Evolutionary conservation across 2,888 invertebrate genomes (phyloP).

Genomic region (Pheosia tremula): DNA sequence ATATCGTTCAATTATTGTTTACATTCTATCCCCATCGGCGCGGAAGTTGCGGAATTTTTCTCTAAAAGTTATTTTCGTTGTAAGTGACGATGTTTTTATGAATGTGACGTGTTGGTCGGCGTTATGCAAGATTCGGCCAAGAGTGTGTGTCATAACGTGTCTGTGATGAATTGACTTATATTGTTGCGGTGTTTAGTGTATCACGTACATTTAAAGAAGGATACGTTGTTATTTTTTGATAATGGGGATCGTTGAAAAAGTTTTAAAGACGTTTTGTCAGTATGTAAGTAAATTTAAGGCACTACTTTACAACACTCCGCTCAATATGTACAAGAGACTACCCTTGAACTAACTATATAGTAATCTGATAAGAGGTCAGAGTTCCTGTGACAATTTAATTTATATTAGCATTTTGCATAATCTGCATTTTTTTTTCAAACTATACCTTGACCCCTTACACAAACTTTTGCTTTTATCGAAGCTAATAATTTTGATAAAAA

Average conservation of each 20-base stretch:
- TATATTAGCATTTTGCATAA: too few species aligned
- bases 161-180: constrained; percentile 19
- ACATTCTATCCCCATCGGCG: constrained; percentile 39
- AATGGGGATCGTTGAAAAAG: constrained; percentile 59
- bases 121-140: constrained; percentile 60
- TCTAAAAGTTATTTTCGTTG: constrained; percentile 50
- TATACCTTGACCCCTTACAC: too few species aligned
- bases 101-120: constrained; percentile 43
- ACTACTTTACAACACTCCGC: too few species aligned
- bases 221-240: constrained; percentile 26
- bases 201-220: constrained; percentile 31
- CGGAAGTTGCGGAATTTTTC: constrained; percentile 63
- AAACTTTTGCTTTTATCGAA: too few species aligned
- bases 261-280: constrained; percentile 52
- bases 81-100: constrained; percentile 41
- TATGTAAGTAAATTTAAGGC: background rate
- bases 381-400: too few species aligned
- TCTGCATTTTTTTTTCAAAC: too few species aligned
- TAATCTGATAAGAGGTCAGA: too few species aligned
- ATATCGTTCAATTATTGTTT: constrained; percentile 50
- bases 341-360: too few species aligned
- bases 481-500: too few species aligned
- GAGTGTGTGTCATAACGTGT: constrained; percentile 26
- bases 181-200: constrained; percentile 21
- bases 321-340: too few species aligned